Evolutionary conservation across 2,797 vertebrate genomes (phyloP).

Genomic region (Rhyacichthys aspro): DNA sequence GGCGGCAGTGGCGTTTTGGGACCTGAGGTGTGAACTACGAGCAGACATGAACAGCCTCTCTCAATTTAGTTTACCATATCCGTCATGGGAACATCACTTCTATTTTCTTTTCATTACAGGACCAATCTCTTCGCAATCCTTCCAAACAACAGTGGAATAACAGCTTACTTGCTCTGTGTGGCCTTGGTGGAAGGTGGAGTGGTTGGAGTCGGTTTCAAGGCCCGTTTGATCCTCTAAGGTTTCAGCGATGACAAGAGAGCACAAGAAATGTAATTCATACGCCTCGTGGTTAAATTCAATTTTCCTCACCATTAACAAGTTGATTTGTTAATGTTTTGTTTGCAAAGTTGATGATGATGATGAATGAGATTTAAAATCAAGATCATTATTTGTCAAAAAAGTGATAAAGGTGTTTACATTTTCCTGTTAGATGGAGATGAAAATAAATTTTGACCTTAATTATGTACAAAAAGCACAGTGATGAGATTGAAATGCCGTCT

Average conservation of each 20-base stretch:
- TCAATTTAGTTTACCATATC: conserved; percentile 76
- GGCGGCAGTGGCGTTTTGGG: conserved; percentile 32
- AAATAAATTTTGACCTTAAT: no score
- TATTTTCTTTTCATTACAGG: conserved; percentile 86
- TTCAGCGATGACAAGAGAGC: conserved; percentile 31
- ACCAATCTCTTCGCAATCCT: conserved; percentile 77
- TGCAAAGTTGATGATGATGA: background rate
- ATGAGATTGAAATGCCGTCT: no score
- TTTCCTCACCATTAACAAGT: conserved; percentile 41
- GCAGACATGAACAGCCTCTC: conserved; percentile 61
- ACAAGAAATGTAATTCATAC: conserved; percentile 9
- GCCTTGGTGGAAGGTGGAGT: conserved; percentile 58
- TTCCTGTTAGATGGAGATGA: no score
- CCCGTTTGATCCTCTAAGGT: conserved; percentile 43
- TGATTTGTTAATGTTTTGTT: conserved; percentile 6
- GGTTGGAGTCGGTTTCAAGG: conserved; percentile 40
- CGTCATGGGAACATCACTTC: conserved; percentile 82
- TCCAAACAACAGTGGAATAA: conserved; percentile 82
- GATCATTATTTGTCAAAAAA: no score
- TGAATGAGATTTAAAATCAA: background rate
- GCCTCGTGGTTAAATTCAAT: conserved; percentile 31
- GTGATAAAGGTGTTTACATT: no score
- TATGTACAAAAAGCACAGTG: conserved; percentile 62
- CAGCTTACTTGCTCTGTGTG: conserved; percentile 79
- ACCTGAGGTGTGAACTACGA: conserved; percentile 79